Conservation (phyloP, 92 coral and sea anemone species). For the Zoanthus sociatus region DNA sequence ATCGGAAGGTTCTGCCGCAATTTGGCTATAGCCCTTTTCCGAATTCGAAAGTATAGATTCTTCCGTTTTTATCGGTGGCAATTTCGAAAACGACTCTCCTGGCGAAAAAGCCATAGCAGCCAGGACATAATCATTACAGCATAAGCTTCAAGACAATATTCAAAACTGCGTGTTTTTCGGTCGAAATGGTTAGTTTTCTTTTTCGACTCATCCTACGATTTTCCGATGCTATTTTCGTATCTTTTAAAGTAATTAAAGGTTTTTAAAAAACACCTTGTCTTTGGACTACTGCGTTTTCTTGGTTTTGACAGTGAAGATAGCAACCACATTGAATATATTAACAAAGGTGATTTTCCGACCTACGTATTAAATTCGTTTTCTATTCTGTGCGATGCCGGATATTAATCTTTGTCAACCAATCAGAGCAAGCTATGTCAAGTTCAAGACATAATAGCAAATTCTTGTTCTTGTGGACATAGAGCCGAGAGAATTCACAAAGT, state of each 20-base stretch:
- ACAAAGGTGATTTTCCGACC: slow-evolving; percentile 17
- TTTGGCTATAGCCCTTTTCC: slow-evolving; percentile 25
- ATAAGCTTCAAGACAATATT: not conserved
- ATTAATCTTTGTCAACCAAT: slow-evolving; percentile 2
- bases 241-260: not conserved
- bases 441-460: not conserved
- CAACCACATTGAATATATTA: slow-evolving; percentile 17
- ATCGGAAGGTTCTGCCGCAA: slow-evolving; percentile 21
- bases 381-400: slow-evolving; percentile 17
- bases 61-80: slow-evolving; percentile 79
- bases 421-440: not conserved
- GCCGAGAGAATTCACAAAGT: not conserved
- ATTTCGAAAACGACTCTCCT: slow-evolving; percentile 76
- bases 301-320: not conserved
- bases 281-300: not conserved
- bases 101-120: slow-evolving; percentile 70
- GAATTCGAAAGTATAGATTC: not conserved
- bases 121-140: not conserved
- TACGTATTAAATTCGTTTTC: slow-evolving; percentile 1
- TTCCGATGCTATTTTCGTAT: too few relatives aligned
- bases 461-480: not conserved
- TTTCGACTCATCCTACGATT: not conserved
- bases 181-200: not conserved
- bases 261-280: not conserved
- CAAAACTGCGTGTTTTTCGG: not conserved